Evolutionary conservation across 1,140 invertebrate genomes (phyloP), one percentile per base, ranked within the genome.

Genomic region (Prorops nasuta): DNA sequence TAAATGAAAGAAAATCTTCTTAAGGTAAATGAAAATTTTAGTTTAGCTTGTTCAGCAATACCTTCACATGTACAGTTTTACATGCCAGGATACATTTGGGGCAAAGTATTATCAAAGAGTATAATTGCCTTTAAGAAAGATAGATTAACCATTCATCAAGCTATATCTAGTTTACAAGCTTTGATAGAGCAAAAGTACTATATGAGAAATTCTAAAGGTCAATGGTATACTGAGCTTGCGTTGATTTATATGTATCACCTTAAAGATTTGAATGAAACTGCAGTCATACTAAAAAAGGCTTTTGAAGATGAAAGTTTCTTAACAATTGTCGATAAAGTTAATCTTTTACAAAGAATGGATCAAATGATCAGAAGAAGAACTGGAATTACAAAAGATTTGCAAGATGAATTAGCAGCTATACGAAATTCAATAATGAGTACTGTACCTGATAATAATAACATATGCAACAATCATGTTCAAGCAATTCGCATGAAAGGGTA

Each of bases 91-190:
- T 64, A 71, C 32, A 6, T 49, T 0, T 76, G 71, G 72, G 41
- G 59, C 0, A 78, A 78, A 65, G 48, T 73, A 43, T 32, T 78
- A 14, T 63, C 46, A 28, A 54, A 36, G n/a, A 68, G 65, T 16
- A 35, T 78, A 15, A 49, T 67, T 0, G 60, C 65, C 3, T 71
- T 73, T 35, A 77, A 76, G 54, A 77, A 74, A 35, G 16, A 45
- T 12, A 45, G 49, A 15, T 49, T 67, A n/a, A 60, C 35, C 3
- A 43, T 57, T 28, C 8, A 32, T 1, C 35, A 15, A 28, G 69
- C 61, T 0, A 46, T 64, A 4, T 21, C 60, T 14, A 58, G 56
- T 31, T 47, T 78, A 19, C 47, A 40, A 6, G 38, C 20, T 3
- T 49, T 78, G 15, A 48, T 78, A 28, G 6, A 56, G n/a, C 62